Conservation (phyloP, 2,888 invertebrate genomes). For the Ryuthela nishihirai region DNA sequence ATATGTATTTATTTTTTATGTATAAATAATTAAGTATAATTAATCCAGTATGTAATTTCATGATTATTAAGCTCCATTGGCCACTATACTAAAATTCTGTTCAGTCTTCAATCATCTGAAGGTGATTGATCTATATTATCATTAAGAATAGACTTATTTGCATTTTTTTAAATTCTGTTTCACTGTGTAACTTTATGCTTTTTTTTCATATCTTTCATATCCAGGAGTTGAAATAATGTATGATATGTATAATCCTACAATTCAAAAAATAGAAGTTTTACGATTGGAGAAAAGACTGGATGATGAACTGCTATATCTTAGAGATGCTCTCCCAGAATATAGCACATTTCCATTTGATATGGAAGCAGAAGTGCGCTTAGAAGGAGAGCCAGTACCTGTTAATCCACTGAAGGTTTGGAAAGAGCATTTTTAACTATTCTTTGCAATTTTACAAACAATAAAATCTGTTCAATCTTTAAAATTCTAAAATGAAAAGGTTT, state of each 20-base stretch:
- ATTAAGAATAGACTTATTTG: no score
- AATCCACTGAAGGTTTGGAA: constrained; percentile 72
- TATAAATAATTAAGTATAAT: not conserved
- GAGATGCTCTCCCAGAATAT: constrained; percentile 85
- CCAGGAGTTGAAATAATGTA: constrained; percentile 66
- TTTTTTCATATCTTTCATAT: constrained; percentile 38
- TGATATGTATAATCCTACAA: constrained; percentile 88
- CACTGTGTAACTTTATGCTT: no score
- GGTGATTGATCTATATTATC: no score
- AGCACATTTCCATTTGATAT: constrained; percentile 90
- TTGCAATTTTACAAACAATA: no score
- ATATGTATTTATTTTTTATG: not conserved
- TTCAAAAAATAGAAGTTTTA: constrained; percentile 84
- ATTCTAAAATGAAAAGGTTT: no score
- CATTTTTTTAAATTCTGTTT: no score
- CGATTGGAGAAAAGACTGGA: constrained; percentile 90
- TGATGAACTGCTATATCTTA: constrained; percentile 76
- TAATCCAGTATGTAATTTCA: no score
- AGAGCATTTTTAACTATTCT: no score
- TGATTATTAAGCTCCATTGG: no score
- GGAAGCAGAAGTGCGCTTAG: constrained; percentile 72
- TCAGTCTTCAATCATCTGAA: no score
- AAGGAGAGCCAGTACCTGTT: constrained; percentile 71
- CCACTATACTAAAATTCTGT: no score
- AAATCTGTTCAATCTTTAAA: no score